These are phyloP conservation scores for Cynaeus angustus DNA, from an alignment of 2,888 invertebrate species.

Conservation along the genomic window DNA sequence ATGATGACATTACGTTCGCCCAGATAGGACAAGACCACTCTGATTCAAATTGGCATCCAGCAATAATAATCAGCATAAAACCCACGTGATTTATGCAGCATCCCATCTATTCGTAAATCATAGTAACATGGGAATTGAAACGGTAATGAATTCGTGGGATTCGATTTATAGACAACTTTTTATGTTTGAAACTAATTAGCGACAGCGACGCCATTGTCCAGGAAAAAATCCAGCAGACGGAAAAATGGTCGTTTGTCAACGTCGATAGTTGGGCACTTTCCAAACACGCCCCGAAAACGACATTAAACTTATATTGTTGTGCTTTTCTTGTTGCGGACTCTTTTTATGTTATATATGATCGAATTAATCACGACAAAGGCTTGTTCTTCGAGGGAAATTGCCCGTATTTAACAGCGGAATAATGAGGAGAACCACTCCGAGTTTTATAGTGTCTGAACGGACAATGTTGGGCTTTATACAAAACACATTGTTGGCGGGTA, in stretches of 20 bases:
- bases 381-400: constrained; percentile 23
- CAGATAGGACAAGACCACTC: constrained; percentile 36
- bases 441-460: constrained; percentile 22
- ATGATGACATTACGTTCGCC: constrained; percentile 39
- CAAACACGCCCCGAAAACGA: constrained; percentile 20
- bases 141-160: constrained; percentile 50
- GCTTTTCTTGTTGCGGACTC: constrained; percentile 17
- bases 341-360: constrained; percentile 26
- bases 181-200: constrained; percentile 42
- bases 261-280: constrained; percentile 22
- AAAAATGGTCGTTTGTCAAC: constrained; percentile 7
- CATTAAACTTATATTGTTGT: constrained; percentile 34
- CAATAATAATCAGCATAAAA: constrained; percentile 47
- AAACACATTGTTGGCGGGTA: neutral
- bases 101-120: constrained; percentile 47
- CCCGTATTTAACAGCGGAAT: constrained; percentile 33
- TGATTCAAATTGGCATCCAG: constrained; percentile 45
- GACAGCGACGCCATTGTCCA: constrained; percentile 1
- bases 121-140: constrained; percentile 47
- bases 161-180: constrained; percentile 48
- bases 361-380: constrained; percentile 35
- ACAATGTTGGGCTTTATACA: neutral
- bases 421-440: constrained; percentile 22
- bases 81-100: constrained; percentile 44
- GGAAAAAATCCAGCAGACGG: constrained; percentile 12